Base-by-base conservation (phyloP, 2,888 invertebrate species). In the Melieria picta region DNA sequence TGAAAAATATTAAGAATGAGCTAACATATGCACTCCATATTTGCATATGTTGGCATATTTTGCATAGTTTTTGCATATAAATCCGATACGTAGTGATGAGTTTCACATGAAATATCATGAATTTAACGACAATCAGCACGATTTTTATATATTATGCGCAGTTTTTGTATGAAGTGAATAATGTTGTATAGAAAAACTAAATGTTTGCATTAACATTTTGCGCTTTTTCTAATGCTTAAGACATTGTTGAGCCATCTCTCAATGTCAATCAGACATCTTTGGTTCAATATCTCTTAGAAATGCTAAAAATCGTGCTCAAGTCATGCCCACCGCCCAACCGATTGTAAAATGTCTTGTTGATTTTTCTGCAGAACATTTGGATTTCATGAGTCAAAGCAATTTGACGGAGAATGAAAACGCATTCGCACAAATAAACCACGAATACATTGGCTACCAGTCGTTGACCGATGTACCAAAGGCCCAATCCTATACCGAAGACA, bases 381-480 rank as follows among this genome's bases (percentile, higher is more conserved):
- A 99, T 88, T 99, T 98, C 86, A 93, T 99, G 91, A 94, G 93
- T 84, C 93, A 94, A 79, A 91, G 93, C 71, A 92, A 93, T 83
- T 89, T 93, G 70, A 91, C 91, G 0, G 90, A 93, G 63, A 91
- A 92, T 80, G 93, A 96, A 83, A 91, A 90, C 6, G 93, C 95
- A 75, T 97, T 98, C 87, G 91, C 92, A 74, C 98, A 98, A 88
- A 87, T 97, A 73, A 93, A 95, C 84, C 95, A 95, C 85, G 95
- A 95, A 83, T 96, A 96, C 84, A 94, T 96, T 83, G 97, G 96
- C 61, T 98, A 98, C 88, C 97, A 97, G 88, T 97, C 97, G 84
- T 90, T 98, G 69, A 97, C 97, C 0, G 97, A 98, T 88, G 96
- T 98, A 10, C 97, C 97, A 0, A 93, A 93, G 79, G 92, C 94